A percentile compares a stretch with the other conserved stretches of the same genome.
Evolutionary conservation across 2,888 invertebrate species (phyloP).

Genomic region (Rhagonycha lutea): DNA sequence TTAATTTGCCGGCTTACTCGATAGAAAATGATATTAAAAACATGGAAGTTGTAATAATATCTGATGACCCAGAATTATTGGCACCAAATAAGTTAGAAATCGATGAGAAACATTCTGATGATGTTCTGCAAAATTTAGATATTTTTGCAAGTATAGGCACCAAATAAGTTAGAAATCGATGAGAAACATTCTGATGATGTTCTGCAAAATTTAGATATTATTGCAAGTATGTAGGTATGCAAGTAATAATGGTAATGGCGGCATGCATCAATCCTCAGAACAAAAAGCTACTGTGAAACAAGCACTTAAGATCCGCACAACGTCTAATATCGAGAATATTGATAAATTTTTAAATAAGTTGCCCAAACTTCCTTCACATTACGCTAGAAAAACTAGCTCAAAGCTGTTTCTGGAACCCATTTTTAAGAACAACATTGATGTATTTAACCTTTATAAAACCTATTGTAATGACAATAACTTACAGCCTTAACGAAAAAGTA

Average conservation of each 20-base stretch:
- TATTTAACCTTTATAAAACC: constrained; percentile 11
- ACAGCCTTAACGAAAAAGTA: neutral
- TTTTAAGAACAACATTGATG: constrained; percentile 15
- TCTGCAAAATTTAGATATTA: no score
- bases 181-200: no score
- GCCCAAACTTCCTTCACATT: constrained; percentile 27
- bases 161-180: no score
- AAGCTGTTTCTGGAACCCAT: constrained; percentile 25
- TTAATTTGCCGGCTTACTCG: no score
- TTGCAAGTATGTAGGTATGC: no score
- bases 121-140: no score
- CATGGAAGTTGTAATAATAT: no score
- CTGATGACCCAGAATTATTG: no score
- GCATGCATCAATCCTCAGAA: neutral
- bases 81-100: no score
- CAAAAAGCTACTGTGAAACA: neutral
- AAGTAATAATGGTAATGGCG: neutral
- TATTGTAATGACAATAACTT: neutral
- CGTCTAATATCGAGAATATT: constrained; percentile 8
- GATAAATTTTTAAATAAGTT: constrained; percentile 24
- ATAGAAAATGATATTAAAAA: no score
- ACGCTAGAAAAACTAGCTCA: constrained; percentile 4
- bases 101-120: no score
- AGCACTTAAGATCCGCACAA: neutral
- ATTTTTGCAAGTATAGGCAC: no score